phyloP scores from a whole-genome alignment of 1,140 invertebrate species.

The Augochlora pura region DNA sequence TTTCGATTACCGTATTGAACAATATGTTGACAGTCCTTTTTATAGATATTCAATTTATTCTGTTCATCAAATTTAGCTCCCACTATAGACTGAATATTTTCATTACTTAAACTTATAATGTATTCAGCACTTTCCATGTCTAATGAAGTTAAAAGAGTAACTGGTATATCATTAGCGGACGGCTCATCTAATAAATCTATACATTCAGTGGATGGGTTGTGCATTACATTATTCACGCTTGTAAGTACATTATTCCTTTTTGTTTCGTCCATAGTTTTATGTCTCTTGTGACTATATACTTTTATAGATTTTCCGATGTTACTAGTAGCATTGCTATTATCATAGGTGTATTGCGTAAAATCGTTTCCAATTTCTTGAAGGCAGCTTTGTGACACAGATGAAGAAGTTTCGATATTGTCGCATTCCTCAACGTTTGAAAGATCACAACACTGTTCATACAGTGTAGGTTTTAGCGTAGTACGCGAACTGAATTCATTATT shows the following conservation, averaged over 20 bases:
- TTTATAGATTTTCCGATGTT: conserved; percentile 73
- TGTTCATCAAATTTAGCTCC: conserved; percentile 57
- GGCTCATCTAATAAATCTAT: conserved; percentile 75
- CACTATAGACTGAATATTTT: conserved; percentile 70
- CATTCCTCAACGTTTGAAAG: conserved; percentile 61
- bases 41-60: conserved; percentile 44
- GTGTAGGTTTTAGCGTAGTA: conserved; percentile 46
- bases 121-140: conserved; percentile 75
- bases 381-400: conserved; percentile 44
- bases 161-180: conserved; percentile 65
- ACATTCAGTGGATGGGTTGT: conserved; percentile 64
- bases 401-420: conserved; percentile 40
- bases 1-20: conserved; percentile 30
- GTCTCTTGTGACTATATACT: conserved; percentile 75
- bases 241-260: conserved; percentile 49
- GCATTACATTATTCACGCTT: conserved; percentile 57
- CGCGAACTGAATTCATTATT: conserved; percentile 34
- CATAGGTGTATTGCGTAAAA: conserved; percentile 48
- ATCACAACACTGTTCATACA: conserved; percentile 73
- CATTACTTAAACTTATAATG: conserved; percentile 68
- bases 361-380: conserved; percentile 44
- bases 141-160: conserved; percentile 69
- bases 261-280: conserved; percentile 59
- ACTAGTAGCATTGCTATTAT: conserved; percentile 65
- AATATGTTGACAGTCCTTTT: conserved; percentile 37